These are phyloP conservation scores for Brachynemurus nebulosus DNA, from an alignment of 2,888 invertebrate species.

Conservation along the genomic window DNA sequence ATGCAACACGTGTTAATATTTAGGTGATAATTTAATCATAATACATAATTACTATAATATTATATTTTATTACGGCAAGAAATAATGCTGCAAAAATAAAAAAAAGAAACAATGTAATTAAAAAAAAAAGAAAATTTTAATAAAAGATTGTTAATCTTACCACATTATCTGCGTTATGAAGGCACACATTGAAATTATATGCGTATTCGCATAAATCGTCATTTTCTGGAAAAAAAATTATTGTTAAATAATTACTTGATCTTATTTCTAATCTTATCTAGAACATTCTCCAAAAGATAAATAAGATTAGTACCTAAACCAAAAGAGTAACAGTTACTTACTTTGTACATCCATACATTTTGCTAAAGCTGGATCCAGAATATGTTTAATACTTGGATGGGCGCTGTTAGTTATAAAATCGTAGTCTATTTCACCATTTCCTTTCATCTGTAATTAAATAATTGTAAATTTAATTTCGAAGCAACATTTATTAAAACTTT, in stretches of 20 bases:
- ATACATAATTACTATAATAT: background rate
- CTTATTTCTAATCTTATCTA: background rate
- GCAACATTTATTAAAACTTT: too few species aligned
- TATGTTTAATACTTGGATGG: constrained; percentile 22
- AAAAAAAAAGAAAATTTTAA: background rate
- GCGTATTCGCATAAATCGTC: constrained; percentile 24
- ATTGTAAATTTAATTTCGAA: too few species aligned
- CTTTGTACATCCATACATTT: constrained; percentile 24
- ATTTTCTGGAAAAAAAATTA: constrained; percentile 20
- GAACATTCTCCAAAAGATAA: background rate
- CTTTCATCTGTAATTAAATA: too few species aligned
- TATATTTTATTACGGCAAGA: background rate
- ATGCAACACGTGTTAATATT: too few species aligned
- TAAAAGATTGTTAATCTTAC: constrained; percentile 16
- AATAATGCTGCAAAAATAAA: constrained; percentile 2
- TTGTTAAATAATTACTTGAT: background rate
- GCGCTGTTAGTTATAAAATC: constrained; percentile 22
- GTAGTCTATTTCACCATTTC: constrained; percentile 23
- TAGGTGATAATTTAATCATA: too few species aligned
- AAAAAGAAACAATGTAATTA: background rate
- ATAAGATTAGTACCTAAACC: too few species aligned
- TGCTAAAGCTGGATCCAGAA: constrained; percentile 21
- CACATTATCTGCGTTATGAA: constrained; percentile 23
- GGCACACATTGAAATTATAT: constrained; percentile 25
- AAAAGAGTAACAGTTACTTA: too few species aligned